phyloP scores from a whole-genome alignment of 1,140 invertebrate genomes.

The Ostrea denselamellosa region DNA sequence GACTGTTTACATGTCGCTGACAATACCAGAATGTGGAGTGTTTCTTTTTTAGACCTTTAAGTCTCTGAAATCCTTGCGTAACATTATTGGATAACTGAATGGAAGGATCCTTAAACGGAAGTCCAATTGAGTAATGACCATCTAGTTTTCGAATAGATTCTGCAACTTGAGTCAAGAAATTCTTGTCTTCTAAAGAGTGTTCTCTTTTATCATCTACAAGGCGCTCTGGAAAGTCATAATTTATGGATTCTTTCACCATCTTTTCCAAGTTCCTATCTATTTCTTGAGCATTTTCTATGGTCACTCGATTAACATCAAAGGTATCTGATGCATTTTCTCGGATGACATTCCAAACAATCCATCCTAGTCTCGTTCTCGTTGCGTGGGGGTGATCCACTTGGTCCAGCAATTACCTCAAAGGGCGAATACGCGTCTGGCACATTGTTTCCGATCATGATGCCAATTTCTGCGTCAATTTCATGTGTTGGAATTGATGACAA shows the following conservation, averaged over 20 bases:
- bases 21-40: no score
- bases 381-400: slow-evolving; percentile 50
- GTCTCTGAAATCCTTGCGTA: slow-evolving; percentile 29
- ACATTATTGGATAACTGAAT: slow-evolving; percentile 43
- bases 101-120: slow-evolving; percentile 39
- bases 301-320: neutral
- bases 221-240: slow-evolving; percentile 53
- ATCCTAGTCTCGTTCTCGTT: slow-evolving; percentile 50
- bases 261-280: slow-evolving; percentile 41
- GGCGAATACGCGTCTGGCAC: slow-evolving; percentile 55
- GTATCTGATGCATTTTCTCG: neutral
- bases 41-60: slow-evolving; percentile 43
- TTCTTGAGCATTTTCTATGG: slow-evolving; percentile 40
- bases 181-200: slow-evolving; percentile 42
- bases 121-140: slow-evolving; percentile 33
- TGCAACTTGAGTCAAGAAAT: slow-evolving; percentile 45
- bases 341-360: slow-evolving; percentile 55
- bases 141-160: slow-evolving; percentile 39
- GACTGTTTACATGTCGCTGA: no score
- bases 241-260: slow-evolving; percentile 49
- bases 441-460: slow-evolving; percentile 53
- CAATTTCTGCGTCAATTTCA: slow-evolving; percentile 43
- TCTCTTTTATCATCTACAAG: slow-evolving; percentile 45
- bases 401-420: slow-evolving; percentile 47
- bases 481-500: slow-evolving; percentile 34